Evolutionary conservation across 30 jellyfish, hydroid and myxozoan species (phyloP).

Genomic region (Aurelia aurita): DNA sequence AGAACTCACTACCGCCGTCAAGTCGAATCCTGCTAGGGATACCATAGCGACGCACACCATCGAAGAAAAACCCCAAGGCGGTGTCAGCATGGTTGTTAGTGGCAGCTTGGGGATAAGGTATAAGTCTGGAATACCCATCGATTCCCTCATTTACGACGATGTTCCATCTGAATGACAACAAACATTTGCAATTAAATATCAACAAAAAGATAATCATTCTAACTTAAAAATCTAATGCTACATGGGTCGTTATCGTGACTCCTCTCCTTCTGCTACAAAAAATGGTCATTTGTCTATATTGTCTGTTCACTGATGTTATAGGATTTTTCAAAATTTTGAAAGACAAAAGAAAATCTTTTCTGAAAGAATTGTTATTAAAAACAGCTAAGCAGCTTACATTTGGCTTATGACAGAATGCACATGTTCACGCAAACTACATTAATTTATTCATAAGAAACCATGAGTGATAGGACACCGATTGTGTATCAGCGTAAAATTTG

Average conservation of each 20-base stretch:
- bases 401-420: neutral
- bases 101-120: constrained; percentile 19
- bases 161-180: constrained; percentile 29
- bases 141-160: constrained; percentile 38
- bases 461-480: no score
- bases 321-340: no score
- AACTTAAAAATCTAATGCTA: no score
- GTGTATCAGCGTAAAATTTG: no score
- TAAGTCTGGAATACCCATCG: constrained; percentile 45
- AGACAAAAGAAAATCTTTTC: no score
- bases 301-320: no score
- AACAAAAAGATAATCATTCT: neutral
- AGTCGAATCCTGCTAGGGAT: constrained; percentile 43
- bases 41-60: constrained; percentile 24
- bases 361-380: no score
- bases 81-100: constrained; percentile 18
- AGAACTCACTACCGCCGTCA: constrained; percentile 47
- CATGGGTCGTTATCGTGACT: no score
- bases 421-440: neutral
- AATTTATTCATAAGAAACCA: neutral
- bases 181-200: neutral
- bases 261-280: no score
- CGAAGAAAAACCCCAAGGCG: constrained; percentile 29
- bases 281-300: neutral
- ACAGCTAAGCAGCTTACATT: neutral